Conservation (phyloP, 2,888 invertebrate species). For the Punctoribates punctum region DNA sequence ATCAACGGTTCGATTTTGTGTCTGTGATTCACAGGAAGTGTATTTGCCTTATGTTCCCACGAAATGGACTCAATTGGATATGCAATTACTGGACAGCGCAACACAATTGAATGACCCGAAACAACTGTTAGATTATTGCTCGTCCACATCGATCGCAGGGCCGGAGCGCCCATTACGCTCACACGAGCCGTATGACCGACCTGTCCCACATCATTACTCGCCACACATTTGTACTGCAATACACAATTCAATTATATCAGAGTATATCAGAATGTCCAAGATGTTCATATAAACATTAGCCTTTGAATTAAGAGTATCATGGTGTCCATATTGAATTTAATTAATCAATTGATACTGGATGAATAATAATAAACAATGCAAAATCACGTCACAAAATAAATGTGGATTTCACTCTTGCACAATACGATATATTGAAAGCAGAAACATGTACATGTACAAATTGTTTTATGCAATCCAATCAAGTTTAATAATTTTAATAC, state of each 20-base stretch:
- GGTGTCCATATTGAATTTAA: too few relatives aligned
- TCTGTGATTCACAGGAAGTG: conserved; percentile 51
- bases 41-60: conserved; percentile 66
- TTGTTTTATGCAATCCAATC: too few relatives aligned
- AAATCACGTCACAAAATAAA: too few relatives aligned
- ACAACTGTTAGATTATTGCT: conserved; percentile 70
- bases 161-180: conserved; percentile 38
- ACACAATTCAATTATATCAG: not conserved
- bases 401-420: too few relatives aligned
- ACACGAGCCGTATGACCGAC: conserved; percentile 33
- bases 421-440: too few relatives aligned
- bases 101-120: conserved; percentile 67
- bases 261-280: too few relatives aligned
- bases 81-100: conserved; percentile 87
- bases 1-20: conserved; percentile 51
- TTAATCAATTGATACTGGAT: too few relatives aligned
- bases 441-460: too few relatives aligned
- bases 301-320: too few relatives aligned
- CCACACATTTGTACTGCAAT: conserved; percentile 42
- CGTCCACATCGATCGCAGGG: conserved; percentile 32
- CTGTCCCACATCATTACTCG: conserved; percentile 41
- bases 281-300: too few relatives aligned
- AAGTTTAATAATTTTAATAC: not conserved
- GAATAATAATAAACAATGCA: too few relatives aligned
- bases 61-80: conserved; percentile 88